Base-by-base conservation (phyloP, 2,797 vertebrate species). In the Caiman crocodilus region DNA sequence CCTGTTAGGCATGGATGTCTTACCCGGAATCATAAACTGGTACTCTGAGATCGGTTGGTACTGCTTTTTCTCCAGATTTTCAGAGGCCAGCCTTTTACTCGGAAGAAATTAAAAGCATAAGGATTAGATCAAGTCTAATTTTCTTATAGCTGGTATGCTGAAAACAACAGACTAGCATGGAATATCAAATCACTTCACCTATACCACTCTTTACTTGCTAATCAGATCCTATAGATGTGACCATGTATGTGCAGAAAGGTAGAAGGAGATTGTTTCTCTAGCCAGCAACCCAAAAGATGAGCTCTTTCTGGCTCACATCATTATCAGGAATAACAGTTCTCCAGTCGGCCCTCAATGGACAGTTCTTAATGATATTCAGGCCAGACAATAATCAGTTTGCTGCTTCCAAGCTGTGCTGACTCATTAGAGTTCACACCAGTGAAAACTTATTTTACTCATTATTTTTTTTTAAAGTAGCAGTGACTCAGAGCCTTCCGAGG, bases 401-500 rank as follows among this genome's bases (percentile, higher is more conserved):
- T 81, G 35, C 84, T 35, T 83, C 69, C n/a, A 25, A 69, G 71
- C 87, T 61, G 57, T 67, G 25, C 17, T 87, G 75, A 35, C 69
- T 92, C 81, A 61, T 55, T 56, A 83, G 90, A 64, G 81, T 92
- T 95, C 82, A 86, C 65, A 88, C 86, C 81, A 84, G 21, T 64
- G 64, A 87, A 83, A 71, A 85, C 86, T 88, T 89, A 75, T 25
- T 76, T 59, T 90, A 73, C 67, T n/a, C 85, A 61, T 50, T 73
- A 42, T 13, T 71, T 30, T 18, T 67, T 10, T 15, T 50, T 25
- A 73, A 42, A 42, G 20, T 60, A 1, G 11, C 7, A 82, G 2
- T 94, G 94, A 94, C 30, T 96, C 91, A 95, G 23, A 35, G 16
- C 10, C 59, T 69, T 80, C 30, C 76, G 86, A 88, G 91, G 42